Conservation (phyloP, 2,888 invertebrate species). For the Lycocerus yunnanus region DNA sequence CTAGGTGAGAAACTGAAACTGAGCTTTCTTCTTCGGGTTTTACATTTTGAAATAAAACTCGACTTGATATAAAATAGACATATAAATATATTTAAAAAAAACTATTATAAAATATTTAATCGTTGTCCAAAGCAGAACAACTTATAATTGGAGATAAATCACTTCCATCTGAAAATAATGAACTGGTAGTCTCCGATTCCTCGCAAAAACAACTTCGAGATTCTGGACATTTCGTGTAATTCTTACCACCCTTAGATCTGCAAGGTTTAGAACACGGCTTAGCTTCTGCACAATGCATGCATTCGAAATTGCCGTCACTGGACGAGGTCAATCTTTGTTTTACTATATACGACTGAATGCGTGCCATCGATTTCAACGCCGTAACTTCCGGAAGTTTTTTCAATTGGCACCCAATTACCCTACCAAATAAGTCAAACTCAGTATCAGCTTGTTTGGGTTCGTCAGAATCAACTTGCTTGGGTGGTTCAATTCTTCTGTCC, state of each 20-base stretch:
- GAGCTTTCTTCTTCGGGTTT: not conserved
- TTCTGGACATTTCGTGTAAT: not conserved
- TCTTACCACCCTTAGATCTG: not conserved
- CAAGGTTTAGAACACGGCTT: not conserved
- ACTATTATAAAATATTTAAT: not conserved
- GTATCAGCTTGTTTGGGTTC: not conserved
- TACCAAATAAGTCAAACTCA: slow-evolving; percentile 11
- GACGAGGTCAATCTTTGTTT: not conserved
- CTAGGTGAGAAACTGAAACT: not conserved
- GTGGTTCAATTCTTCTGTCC: not conserved
- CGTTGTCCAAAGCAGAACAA: not conserved
- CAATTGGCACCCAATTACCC: slow-evolving; percentile 8
- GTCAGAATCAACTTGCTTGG: not conserved
- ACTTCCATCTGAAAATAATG: not conserved
- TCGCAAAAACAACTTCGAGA: not conserved
- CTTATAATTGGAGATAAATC: not conserved
- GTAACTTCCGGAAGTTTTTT: slow-evolving; percentile 6
- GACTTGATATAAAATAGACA: not conserved
- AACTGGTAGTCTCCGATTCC: not conserved
- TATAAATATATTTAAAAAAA: not conserved
- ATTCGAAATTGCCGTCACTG: not conserved
- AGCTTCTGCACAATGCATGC: not conserved
- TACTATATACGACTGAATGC: slow-evolving; percentile 33
- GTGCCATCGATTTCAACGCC: slow-evolving; percentile 10
- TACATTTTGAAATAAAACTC: not conserved